Conservation (phyloP, 2,888 invertebrate species). For the Drosophila barbarae region DNA sequence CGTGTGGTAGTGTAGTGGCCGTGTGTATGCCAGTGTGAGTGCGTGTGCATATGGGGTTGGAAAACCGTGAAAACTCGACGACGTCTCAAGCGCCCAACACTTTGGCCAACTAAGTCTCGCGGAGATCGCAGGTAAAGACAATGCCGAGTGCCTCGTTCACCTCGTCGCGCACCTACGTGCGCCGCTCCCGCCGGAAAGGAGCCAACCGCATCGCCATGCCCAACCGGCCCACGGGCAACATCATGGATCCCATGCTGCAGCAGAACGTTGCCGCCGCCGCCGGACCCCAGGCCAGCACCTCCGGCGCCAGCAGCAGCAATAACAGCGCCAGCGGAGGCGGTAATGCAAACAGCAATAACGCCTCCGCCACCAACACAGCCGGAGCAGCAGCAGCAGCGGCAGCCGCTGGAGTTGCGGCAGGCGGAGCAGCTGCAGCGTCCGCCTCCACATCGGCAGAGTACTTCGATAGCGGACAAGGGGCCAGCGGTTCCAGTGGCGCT, state of each 20-base stretch:
- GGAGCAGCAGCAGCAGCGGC: constrained; percentile 46
- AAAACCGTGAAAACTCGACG: constrained; percentile 62
- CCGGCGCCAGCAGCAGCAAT: constrained; percentile 19
- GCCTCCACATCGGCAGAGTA: constrained; percentile 50
- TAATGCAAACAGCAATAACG: constrained; percentile 38
- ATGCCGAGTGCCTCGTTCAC: constrained; percentile 97
- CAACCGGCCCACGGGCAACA: constrained; percentile 79
- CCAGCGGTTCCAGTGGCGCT: constrained; percentile 50
- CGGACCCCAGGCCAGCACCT: constrained; percentile 24
- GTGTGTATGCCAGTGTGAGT: constrained; percentile 51
- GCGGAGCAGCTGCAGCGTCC: constrained; percentile 39
- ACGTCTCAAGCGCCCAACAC: constrained; percentile 44
- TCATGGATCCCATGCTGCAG: constrained; percentile 85
- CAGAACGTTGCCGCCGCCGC: constrained; percentile 81
- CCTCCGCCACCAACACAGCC: constrained; percentile 33
- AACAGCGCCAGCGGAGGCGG: constrained; percentile 39
- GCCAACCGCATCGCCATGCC: constrained; percentile 86
- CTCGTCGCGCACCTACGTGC: constrained; percentile 94
- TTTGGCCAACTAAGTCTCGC: constrained; percentile 26
- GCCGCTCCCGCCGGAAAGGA: constrained; percentile 95
- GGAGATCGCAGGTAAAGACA: constrained; percentile 49
- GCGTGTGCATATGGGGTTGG: constrained; percentile 67
- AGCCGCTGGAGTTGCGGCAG: constrained; percentile 33
- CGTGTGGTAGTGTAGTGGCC: constrained; percentile 42
- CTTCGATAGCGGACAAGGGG: constrained; percentile 63